These are phyloP conservation scores for Channa maculata DNA, from an alignment of 2,113 vertebrate species.

Conservation along the genomic window DNA sequence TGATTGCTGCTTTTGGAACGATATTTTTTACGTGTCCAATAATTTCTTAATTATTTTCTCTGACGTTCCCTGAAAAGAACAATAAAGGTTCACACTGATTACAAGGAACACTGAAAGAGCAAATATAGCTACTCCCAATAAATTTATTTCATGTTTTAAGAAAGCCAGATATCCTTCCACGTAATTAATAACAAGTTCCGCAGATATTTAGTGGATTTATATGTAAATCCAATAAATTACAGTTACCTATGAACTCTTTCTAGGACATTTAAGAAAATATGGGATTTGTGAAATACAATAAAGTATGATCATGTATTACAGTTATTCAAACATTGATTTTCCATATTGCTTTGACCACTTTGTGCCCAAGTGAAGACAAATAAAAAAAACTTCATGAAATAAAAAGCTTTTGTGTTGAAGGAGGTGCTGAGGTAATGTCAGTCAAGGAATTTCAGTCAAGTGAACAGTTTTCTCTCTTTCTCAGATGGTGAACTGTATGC, in stretches of 20 bases:
- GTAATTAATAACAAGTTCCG: not conserved
- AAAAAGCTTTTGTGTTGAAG: conserved; percentile 48
- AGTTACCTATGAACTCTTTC: not conserved
- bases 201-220: too few species aligned
- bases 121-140: not conserved
- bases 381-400: conserved; percentile 27
- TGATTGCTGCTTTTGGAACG: not conserved
- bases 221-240: not conserved
- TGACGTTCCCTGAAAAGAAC: not conserved
- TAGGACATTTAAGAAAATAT: not conserved
- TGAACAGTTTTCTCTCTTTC: conserved; percentile 54
- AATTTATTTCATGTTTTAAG: not conserved
- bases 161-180: not conserved
- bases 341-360: not conserved
- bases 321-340: not conserved
- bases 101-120: not conserved
- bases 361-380: conserved; percentile 8
- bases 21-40: not conserved
- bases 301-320: not conserved
- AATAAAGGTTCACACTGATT: not conserved
- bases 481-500: conserved; percentile 97
- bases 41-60: not conserved
- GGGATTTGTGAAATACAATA: not conserved
- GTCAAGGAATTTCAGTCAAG: conserved; percentile 48
- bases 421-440: conserved; percentile 57